Evolutionary conservation across 2,888 invertebrate genomes (phyloP), one percentile per base, ranked within the genome.

Genomic region (Cyclophora punctaria): DNA sequence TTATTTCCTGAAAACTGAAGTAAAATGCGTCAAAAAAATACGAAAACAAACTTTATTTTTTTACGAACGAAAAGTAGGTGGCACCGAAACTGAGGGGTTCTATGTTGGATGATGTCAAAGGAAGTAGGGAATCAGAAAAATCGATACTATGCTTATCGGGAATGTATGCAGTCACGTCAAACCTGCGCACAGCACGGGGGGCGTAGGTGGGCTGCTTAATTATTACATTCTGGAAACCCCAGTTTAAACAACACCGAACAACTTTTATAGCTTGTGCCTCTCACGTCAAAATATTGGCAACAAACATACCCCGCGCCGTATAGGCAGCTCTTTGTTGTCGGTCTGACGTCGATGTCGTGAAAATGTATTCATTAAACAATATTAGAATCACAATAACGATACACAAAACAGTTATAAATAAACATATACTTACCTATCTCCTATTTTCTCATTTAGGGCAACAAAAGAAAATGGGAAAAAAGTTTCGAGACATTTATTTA

Each of bases 101-200:
- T 66, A 67, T 64, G 60, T 57, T 56, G 59, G 48, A 66, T 63
- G 52, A 60, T 56, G 58, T 54, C 64, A 48, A 55, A 55, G 59
- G 55, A 60, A 66, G 64, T 59, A 63, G 71, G 70, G 74, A 63
- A 64, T 66, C 49, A 59, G 63, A 61, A 75, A 74, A 78, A 78
- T 75, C 78, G 69, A 77, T 78, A 74, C 54, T 50, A 55, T 66
- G 68, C 67, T 73, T 72, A 73, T 73, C 69, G 62, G 56, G 59
- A 69, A 69, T 69, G 74, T 71, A 72, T 74, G 67, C 67, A 69
- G 72, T 69, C 74, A 75, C 73, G 73, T 64, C 60, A 69, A 68
- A 66, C 60, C 57, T 58, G 66, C 66, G 66, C 64, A 55, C 56
- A 57, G 52, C 53, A 60, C 52, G 53, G 52, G 52, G 52, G 46